Evolutionary conservation across 2,797 vertebrate genomes (phyloP).

Genomic region (Rhinophrynus dorsalis): DNA sequence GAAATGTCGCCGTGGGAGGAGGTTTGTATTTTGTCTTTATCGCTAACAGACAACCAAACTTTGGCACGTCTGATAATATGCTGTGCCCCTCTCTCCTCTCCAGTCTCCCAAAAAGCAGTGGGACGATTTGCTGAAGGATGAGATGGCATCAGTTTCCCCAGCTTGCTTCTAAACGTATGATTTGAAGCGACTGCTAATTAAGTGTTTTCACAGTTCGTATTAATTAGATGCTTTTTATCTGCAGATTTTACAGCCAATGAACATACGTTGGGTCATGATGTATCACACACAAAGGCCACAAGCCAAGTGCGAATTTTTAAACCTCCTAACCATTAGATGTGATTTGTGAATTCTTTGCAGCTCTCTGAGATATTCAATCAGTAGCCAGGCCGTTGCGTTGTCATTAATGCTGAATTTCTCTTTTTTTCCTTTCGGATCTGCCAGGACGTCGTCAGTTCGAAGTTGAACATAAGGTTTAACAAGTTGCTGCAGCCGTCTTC

Average conservation of each 20-base stretch:
- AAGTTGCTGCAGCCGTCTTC: conserved; percentile 90
- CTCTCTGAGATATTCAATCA: background rate
- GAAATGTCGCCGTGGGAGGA: conserved; percentile 91
- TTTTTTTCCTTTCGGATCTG: too few relatives aligned
- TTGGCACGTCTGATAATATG: background rate
- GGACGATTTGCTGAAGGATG: conserved; percentile 9
- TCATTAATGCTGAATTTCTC: background rate
- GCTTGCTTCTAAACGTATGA: conserved; percentile 6
- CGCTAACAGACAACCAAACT: background rate
- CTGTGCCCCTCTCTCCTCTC: background rate
- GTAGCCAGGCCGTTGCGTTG: too few relatives aligned
- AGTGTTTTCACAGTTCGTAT: background rate
- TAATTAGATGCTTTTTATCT: conserved; percentile 8
- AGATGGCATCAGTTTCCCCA: background rate
- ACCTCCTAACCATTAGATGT: background rate
- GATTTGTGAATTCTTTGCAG: conserved; percentile 1
- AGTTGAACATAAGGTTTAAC: conserved; percentile 88
- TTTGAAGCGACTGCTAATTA: background rate
- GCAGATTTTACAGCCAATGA: background rate
- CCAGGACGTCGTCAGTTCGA: conserved; percentile 79
- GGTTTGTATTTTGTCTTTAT: conserved; percentile 67
- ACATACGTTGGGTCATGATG: background rate
- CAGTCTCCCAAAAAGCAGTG: conserved; percentile 5
- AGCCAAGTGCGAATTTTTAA: background rate
- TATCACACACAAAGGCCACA: background rate